phyloP scores from a whole-genome alignment of 2,888 invertebrate genomes.

The Sminthurinus aureus region DNA sequence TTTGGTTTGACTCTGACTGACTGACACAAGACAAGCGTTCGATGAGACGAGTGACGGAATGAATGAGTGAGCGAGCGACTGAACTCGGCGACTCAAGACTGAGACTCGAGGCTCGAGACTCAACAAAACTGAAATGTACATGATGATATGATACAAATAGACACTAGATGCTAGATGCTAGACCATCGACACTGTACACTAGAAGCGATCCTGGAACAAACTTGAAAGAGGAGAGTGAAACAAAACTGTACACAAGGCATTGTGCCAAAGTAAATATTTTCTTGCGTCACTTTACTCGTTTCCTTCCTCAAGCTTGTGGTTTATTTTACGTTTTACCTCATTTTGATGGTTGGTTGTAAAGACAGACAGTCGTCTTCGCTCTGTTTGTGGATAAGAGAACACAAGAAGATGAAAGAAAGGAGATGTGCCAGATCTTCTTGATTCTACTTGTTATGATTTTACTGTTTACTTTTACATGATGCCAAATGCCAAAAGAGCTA shows the following conservation, averaged over 20 bases:
- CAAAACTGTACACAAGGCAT: background rate
- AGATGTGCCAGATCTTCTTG: constrained; percentile 8
- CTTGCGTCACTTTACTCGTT: constrained; percentile 15
- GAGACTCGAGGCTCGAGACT: too few species aligned
- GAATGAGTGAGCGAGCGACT: constrained; percentile 12
- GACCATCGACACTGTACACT: background rate
- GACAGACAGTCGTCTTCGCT: background rate
- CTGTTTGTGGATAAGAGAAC: background rate
- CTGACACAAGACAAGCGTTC: constrained; percentile 20
- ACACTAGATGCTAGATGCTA: background rate
- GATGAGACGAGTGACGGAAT: constrained; percentile 21
- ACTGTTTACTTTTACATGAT: background rate
- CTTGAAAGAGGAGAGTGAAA: background rate
- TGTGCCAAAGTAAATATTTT: constrained; percentile 22
- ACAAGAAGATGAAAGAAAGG: background rate
- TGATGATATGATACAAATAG: constrained; percentile 2
- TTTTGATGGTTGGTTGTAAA: constrained; percentile 28
- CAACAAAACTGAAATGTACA: background rate
- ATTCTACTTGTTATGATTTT: background rate
- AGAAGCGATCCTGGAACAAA: background rate
- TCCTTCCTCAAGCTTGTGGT: constrained; percentile 12
- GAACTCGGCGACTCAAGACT: background rate
- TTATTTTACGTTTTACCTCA: constrained; percentile 29
- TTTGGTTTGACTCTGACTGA: constrained; percentile 8
- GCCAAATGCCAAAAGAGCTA: constrained; percentile 23